A percentile compares a stretch with the other conserved stretches of the same genome.
Evolutionary conservation across 2,797 vertebrate genomes (phyloP).

Genomic region (Arctocebus calabarensis): DNA sequence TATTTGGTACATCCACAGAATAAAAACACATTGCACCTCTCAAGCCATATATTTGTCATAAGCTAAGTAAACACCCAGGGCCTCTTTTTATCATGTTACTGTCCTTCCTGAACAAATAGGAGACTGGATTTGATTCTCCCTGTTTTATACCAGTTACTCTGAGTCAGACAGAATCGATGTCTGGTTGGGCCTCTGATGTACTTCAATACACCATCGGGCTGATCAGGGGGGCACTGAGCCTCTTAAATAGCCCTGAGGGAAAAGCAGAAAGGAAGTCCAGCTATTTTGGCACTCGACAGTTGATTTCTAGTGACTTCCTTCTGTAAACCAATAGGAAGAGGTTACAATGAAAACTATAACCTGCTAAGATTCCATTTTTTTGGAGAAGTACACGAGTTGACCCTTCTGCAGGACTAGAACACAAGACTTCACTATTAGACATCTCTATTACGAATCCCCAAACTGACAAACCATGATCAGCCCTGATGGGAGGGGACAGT

Average conservation of each 20-base stretch:
- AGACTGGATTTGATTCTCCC: not conserved
- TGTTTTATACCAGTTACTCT: not conserved
- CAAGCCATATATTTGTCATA: slow-evolving; percentile 39
- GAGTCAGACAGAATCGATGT: not conserved
- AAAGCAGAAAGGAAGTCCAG: not conserved
- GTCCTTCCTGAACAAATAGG: slow-evolving; percentile 29
- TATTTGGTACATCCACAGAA: slow-evolving; percentile 57
- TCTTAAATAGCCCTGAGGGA: not conserved
- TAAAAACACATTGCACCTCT: slow-evolving; percentile 34
- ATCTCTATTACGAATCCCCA: not conserved
- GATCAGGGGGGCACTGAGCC: not conserved
- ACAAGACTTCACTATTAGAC: not conserved
- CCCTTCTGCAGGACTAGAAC: not conserved
- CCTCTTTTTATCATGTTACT: not conserved
- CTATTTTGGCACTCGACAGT: not conserved
- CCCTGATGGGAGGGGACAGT: not conserved
- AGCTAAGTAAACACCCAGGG: slow-evolving; percentile 40
- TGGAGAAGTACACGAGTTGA: not conserved
- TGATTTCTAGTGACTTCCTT: not conserved
- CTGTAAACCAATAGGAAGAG: not conserved
- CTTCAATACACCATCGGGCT: not conserved
- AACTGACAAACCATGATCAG: not conserved
- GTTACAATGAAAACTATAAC: not conserved
- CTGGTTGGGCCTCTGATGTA: not conserved
- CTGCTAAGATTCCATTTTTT: not conserved